Evolutionary conservation across 1,140 invertebrate species (phyloP).

Genomic region (Aricia agestis): DNA sequence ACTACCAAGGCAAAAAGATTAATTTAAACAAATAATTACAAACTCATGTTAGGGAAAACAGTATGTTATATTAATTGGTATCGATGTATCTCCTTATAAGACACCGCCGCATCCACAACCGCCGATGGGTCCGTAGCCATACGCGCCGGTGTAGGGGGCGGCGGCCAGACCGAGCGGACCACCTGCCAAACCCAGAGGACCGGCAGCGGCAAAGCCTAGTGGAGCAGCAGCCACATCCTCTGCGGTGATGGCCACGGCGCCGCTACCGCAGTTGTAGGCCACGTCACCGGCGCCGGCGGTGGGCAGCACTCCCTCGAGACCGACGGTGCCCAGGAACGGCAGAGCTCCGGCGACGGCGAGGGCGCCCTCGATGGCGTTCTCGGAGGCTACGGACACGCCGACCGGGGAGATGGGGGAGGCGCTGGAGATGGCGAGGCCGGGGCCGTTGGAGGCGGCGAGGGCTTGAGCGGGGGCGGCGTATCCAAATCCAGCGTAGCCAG

Average conservation of each 20-base stretch:
- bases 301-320: conserved; percentile 40
- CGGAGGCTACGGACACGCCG: conserved; percentile 33
- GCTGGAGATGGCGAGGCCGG: conserved; percentile 31
- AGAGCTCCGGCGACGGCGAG: conserved; percentile 36
- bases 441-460: conserved; percentile 30
- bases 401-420: conserved; percentile 36
- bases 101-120: conserved; percentile 20
- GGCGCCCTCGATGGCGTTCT: conserved; percentile 39
- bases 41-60: not conserved
- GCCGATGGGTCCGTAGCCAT: not conserved
- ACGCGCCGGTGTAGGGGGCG: conserved; percentile 12
- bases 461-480: conserved; percentile 10
- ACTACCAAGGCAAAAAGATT: too few relatives aligned
- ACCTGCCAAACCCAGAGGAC: conserved; percentile 25
- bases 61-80: not conserved
- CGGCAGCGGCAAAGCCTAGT: conserved; percentile 12
- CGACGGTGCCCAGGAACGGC: conserved; percentile 46
- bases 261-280: conserved; percentile 33
- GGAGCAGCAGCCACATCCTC: conserved; percentile 28
- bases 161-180: conserved; percentile 19
- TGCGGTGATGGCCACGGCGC: conserved; percentile 33
- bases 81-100: conserved; percentile 14
- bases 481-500: not conserved
- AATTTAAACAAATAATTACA: too few relatives aligned
- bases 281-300: conserved; percentile 43